These are phyloP conservation scores for Nomada fabriciana DNA, from an alignment of 2,888 invertebrate genomes.

Conservation along the genomic window DNA sequence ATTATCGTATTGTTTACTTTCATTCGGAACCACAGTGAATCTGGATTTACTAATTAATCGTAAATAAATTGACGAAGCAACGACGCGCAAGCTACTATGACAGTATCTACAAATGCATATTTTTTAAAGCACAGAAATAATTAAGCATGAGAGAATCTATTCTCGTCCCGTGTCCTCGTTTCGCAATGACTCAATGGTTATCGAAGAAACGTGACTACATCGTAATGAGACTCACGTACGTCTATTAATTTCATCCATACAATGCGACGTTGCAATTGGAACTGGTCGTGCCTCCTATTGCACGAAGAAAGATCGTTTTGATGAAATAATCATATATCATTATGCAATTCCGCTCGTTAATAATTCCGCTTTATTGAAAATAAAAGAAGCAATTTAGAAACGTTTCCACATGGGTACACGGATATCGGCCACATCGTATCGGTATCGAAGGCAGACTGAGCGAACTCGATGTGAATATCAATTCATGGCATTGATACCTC, in stretches of 20 bases:
- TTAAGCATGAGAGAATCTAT: too few relatives aligned
- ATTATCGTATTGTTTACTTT: neutral
- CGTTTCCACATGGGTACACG: too few relatives aligned
- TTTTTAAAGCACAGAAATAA: too few relatives aligned
- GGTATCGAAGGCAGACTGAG: neutral
- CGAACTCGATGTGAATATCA: neutral
- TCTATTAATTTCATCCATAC: conserved; percentile 27
- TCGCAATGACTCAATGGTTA: neutral
- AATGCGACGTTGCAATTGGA: conserved; percentile 14
- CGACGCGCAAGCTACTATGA: too few relatives aligned
- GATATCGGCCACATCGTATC: neutral
- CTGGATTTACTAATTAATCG: neutral
- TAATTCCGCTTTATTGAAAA: neutral
- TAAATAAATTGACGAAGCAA: too few relatives aligned
- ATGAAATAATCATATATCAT: neutral
- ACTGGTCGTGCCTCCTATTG: neutral
- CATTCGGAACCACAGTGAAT: neutral
- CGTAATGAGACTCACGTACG: conserved; percentile 18
- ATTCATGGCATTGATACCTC: conserved; percentile 15
- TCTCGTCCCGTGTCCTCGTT: neutral
- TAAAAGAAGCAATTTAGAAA: neutral
- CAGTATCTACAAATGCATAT: too few relatives aligned
- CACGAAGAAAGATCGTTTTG: neutral
- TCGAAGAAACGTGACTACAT: conserved; percentile 12
- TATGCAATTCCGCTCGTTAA: too few relatives aligned